Conservation (phyloP, 2,113 vertebrate species). For the Neodontobutis hainanensis region DNA sequence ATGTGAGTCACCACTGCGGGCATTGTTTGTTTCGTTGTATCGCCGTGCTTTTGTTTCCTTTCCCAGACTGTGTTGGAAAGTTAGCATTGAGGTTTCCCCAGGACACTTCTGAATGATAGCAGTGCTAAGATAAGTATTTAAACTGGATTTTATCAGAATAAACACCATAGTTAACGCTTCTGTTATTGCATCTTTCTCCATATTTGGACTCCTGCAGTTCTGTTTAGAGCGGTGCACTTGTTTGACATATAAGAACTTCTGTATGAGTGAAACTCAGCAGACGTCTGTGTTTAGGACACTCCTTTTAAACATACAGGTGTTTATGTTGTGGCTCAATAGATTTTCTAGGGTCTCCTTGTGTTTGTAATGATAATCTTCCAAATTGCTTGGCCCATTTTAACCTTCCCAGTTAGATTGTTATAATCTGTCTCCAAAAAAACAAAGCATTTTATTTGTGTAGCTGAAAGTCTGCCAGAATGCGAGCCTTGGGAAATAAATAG, state of each 20-base stretch:
- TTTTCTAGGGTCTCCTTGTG: too few species aligned
- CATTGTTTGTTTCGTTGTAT: constrained; percentile 15
- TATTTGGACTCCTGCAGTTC: background rate
- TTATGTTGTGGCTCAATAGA: too few species aligned
- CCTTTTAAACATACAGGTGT: constrained; percentile 17
- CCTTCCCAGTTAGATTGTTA: background rate
- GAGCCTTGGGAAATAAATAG: constrained; percentile 21
- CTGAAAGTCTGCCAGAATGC: constrained; percentile 22
- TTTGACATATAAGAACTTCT: constrained; percentile 11
- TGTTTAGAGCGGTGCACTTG: constrained; percentile 9
- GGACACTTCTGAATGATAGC: background rate
- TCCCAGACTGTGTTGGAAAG: constrained; percentile 19
- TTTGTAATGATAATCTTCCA: too few species aligned
- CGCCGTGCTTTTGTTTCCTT: constrained; percentile 14
- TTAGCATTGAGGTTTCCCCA: too few species aligned
- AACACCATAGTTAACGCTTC: too few species aligned
- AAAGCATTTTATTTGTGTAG: constrained; percentile 7
- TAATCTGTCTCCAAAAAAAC: constrained; percentile 1
- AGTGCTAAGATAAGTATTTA: too few species aligned
- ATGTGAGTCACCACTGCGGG: constrained; percentile 14
- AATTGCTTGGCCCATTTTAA: background rate
- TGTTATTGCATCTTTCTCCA: background rate
- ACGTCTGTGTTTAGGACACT: constrained; percentile 25
- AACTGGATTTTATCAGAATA: too few species aligned
- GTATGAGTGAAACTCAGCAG: constrained; percentile 14